Percentiles rank a stretch among this genome's conserved stretches.
These are phyloP conservation scores for Notocelia uddmanniana DNA, from an alignment of 2,888 invertebrate species.

Conservation along the genomic window DNA sequence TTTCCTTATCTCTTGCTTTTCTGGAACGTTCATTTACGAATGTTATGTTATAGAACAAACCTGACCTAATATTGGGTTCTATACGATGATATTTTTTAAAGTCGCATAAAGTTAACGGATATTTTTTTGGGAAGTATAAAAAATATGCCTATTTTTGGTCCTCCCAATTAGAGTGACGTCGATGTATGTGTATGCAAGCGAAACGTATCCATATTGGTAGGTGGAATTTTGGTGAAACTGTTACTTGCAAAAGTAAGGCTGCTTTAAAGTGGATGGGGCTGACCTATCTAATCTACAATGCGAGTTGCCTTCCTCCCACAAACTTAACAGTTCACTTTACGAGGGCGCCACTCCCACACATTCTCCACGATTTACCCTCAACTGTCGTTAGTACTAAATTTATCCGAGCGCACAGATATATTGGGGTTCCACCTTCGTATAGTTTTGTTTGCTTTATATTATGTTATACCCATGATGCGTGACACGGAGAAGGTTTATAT, in stretches of 20 bases:
- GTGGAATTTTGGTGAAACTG: background rate
- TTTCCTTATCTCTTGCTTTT: too few relatives aligned
- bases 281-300: background rate
- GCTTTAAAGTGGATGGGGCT: background rate
- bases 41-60: too few relatives aligned
- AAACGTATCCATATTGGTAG: too few relatives aligned
- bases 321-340: constrained; percentile 37
- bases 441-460: constrained; percentile 40
- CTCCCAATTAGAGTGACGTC: too few relatives aligned
- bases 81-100: too few relatives aligned
- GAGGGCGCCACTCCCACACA: constrained; percentile 18
- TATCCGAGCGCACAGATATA: constrained; percentile 18
- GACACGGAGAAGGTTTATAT: constrained; percentile 27
- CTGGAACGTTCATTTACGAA: too few relatives aligned
- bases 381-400: constrained; percentile 7
- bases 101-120: too few relatives aligned
- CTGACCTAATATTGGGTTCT: too few relatives aligned
- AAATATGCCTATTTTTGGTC: too few relatives aligned
- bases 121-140: too few relatives aligned
- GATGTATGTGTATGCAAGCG: too few relatives aligned
- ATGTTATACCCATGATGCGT: constrained; percentile 24
- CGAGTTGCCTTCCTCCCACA: constrained; percentile 24
- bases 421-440: constrained; percentile 28
- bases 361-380: constrained; percentile 21
- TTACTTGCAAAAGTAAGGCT: too few relatives aligned